Conservation (phyloP, 2,113 vertebrate species). For the Protobothrops mucrosquamatus region DNA sequence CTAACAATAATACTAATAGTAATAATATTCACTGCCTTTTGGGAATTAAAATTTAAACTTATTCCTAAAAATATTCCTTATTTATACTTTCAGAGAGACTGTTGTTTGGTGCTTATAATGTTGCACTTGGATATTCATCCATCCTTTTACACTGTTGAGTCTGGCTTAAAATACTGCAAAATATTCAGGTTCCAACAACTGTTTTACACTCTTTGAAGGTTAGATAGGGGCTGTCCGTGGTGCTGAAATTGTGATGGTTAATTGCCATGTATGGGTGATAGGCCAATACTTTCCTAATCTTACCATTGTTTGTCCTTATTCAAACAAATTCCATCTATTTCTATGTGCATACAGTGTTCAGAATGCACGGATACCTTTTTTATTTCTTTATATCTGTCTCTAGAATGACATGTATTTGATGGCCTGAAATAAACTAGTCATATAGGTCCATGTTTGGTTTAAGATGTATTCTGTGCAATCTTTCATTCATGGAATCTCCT, state of each 20-base stretch:
- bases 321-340: background rate
- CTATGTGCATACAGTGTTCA: background rate
- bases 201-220: background rate
- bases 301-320: background rate
- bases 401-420: background rate
- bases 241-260: background rate
- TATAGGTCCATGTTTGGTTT: background rate
- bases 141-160: background rate
- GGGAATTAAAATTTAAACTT: background rate
- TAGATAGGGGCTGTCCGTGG: background rate
- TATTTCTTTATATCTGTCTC: background rate
- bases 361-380: background rate
- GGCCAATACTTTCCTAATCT: background rate
- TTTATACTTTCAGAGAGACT: background rate
- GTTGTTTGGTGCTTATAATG: background rate
- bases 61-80: background rate
- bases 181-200: background rate
- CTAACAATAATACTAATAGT: background rate
- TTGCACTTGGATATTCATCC: background rate
- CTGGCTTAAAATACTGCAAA: background rate
- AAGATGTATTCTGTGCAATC: background rate
- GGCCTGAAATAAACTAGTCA: background rate
- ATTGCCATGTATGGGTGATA: background rate
- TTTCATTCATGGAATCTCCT: background rate
- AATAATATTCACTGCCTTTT: background rate